Base-by-base conservation (phyloP, 2,888 invertebrate species). In the Aethes cnicana region DNA sequence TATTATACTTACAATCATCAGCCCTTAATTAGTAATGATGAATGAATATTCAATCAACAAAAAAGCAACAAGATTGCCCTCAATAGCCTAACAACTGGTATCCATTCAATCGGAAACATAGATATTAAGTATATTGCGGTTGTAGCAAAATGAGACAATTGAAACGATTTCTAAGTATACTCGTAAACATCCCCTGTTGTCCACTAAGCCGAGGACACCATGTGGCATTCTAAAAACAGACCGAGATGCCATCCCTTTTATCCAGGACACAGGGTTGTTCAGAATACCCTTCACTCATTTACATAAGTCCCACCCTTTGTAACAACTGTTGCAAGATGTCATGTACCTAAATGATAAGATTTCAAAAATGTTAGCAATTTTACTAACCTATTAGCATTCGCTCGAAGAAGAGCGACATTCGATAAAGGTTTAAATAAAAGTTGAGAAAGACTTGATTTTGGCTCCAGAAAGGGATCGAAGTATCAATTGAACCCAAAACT, bases 171-270 rank as follows among this genome's bases (percentile, higher is more conserved):
- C n/a, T n/a, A n/a, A 16, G 37, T 9, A 12, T 33, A 39, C 39
- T 52, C n/a, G 39, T 52, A 63, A 67, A 70, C 71, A 74, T 73
- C 71, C 67, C 63, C 61, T 68, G 53, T 54, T 77, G 74, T 74
- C 74, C 73, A 74, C 67, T 69, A 69, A 69, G 69, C 69, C 68
- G 72, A 66, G 67, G 71, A 75, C 81, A 78, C 76, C 81, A 84
- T 84, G 82, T 81, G 85, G 78, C 71, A 66, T 68, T 78, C 78
- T 81, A 84, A 84, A 85, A 85, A 84, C 84, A 82, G 65, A 67
- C 70, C 68, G 69, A 69, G 67, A 69, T 67, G 67, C 74, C 73
- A 63, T 66, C 71, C 74, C 72, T 71, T 66, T 84, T 83, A 85
- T 83, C 84, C 84, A 53, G 74, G 72, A 68, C 68, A 70, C 77